Base-by-base conservation (phyloP, 2,113 vertebrate species). In the Onychostoma macrolepis region DNA sequence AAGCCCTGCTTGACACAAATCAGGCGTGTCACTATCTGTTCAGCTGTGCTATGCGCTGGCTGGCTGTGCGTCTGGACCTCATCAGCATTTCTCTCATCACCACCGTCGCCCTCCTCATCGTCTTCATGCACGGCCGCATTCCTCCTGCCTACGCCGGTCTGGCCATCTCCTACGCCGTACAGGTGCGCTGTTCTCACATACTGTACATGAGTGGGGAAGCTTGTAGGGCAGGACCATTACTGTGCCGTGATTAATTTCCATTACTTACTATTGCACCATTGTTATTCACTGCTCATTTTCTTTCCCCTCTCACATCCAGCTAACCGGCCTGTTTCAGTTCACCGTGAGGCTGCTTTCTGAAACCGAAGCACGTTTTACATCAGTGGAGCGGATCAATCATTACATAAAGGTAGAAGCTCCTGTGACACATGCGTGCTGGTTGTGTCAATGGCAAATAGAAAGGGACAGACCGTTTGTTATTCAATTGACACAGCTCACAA, bases 371-470 rank as follows among this genome's bases (percentile, higher is more conserved):
- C 94, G 95, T 4, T 96, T 96, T 90, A 96, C 95, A 19, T 96
- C 95, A 43, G 95, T 96, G n/a, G 96, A 96, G 88, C 93, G 96
- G 91, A 96, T 96, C 90, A 92, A 93, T 92, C 94, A 96, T 94
- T 96, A 96, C 83, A 95, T 96, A 90, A 93, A 94, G 95, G 96
- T 96, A 89, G 89, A 89, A 86, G 33, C 82, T 71, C 41, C 67
- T 41, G 76, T 85, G 75, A 80, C 80, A 84, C 48, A 19, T 28
- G 72, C 38, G 24, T n/a, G 69, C 28, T 41, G 19, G 58, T 43
- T 83, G 69, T 78, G 65, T 76, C 30, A 86, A 87, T 36, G 19
- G 65, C 8, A 79, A 72, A 86, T 45, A 63, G 48, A 87, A 56
- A 84, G 82, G 85, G 75, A 83, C 84, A 88, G 85, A 85, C 38